Percentiles rank a stretch among this genome's conserved stretches.
Evolutionary conservation across 2,113 vertebrate species (phyloP).

Genomic region (Collichthys lucidus): DNA sequence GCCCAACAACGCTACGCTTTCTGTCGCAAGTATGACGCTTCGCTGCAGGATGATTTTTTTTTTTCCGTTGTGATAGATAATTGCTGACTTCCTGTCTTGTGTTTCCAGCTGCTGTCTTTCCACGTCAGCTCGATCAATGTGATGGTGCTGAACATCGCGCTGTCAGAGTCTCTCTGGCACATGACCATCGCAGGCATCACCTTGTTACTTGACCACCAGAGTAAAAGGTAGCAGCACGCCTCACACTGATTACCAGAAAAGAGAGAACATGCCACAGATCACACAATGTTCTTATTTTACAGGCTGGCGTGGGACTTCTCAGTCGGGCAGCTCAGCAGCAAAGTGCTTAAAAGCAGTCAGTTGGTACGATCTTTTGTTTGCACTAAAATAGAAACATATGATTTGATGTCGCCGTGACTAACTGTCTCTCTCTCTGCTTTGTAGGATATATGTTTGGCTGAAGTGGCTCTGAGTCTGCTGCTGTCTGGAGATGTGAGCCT

Average conservation of each 20-base stretch:
- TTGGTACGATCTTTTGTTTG: slow-evolving; percentile 85
- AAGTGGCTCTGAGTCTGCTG: slow-evolving; percentile 89
- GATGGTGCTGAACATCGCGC: slow-evolving; percentile 93
- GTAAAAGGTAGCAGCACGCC: slow-evolving; percentile 80
- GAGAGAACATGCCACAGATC: neutral
- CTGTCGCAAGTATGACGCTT: slow-evolving; percentile 89
- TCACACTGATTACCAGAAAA: neutral
- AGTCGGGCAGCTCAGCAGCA: slow-evolving; percentile 93
- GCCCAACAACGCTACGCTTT: slow-evolving; percentile 86
- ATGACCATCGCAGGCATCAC: slow-evolving; percentile 89
- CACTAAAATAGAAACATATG: neutral
- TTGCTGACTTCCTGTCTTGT: slow-evolving; percentile 26
- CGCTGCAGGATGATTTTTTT: too few species aligned
- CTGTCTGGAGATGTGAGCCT: slow-evolving; percentile 88
- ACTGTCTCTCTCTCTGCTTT: neutral
- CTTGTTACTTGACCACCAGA: slow-evolving; percentile 89
- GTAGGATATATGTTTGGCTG: slow-evolving; percentile 93
- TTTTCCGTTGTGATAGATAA: neutral
- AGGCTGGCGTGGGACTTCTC: slow-evolving; percentile 90
- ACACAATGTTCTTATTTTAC: neutral
- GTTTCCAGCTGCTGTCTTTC: slow-evolving; percentile 89
- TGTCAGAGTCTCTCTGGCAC: slow-evolving; percentile 96
- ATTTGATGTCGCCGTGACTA: neutral
- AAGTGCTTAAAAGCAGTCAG: slow-evolving; percentile 94
- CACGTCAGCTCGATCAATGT: slow-evolving; percentile 94